Percentiles rank a stretch among this genome's conserved stretches.
These are phyloP conservation scores for Conomelus anceps DNA, from an alignment of 2,888 invertebrate species.

Conservation along the genomic window DNA sequence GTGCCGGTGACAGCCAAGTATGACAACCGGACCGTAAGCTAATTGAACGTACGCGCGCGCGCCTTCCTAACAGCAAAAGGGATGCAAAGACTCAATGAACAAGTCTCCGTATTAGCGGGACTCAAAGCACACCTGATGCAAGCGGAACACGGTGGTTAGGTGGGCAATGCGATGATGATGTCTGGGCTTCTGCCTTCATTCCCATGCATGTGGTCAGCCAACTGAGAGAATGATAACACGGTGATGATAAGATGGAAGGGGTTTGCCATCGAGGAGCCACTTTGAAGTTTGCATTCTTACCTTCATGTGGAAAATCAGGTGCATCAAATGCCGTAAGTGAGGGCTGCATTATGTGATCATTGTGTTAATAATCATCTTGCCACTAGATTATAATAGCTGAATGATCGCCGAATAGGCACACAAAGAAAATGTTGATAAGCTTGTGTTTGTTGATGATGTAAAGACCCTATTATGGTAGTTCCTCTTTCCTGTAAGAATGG, in stretches of 20 bases:
- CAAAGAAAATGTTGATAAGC: too few species aligned
- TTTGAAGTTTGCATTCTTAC: not conserved
- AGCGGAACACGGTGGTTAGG: not conserved
- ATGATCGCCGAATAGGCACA: too few species aligned
- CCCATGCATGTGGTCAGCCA: not conserved
- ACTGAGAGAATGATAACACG: not conserved
- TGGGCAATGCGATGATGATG: too few species aligned
- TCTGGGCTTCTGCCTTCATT: not conserved
- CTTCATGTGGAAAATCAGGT: not conserved
- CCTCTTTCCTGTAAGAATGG: too few species aligned
- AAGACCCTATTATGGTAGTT: not conserved
- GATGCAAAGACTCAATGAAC: not conserved
- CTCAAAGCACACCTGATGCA: not conserved
- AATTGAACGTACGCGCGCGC: not conserved
- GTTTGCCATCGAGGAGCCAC: not conserved
- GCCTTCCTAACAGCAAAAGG: not conserved
- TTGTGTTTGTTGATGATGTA: not conserved
- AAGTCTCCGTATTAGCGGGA: too few species aligned
- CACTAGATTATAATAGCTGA: too few species aligned
- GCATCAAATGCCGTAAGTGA: not conserved
- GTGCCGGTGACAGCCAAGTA: not conserved
- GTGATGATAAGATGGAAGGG: not conserved
- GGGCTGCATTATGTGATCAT: not conserved
- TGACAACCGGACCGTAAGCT: not conserved
- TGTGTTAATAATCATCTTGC: not conserved